Base-by-base conservation (phyloP, 2,888 invertebrate genomes). In the Eupithecia dodoneata region DNA sequence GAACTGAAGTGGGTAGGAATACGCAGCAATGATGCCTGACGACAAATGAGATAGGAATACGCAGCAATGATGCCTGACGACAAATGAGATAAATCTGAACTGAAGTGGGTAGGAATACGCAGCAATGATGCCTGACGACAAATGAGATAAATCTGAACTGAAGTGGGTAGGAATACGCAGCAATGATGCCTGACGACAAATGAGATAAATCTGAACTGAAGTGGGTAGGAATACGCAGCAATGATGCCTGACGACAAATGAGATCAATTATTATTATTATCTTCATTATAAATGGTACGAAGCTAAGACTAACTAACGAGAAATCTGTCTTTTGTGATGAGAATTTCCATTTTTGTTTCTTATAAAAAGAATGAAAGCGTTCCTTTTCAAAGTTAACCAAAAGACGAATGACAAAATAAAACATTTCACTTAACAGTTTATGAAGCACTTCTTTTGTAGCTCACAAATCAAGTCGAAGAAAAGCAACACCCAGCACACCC, bases 381-480 rank as follows among this genome's bases (percentile, higher is more conserved):
- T 45, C 67, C 18, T 66, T 49, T 47, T 15, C 52, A 73, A 66
- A 52, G 65, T 52, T 30, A 47, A 73, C 15, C 65, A 72, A 63
- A 45, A 45, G 18, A 67, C 65, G 71, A 71, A 52, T 42, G 45
- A 67, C 71, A 42, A 74, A 71, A 71, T 74, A 67, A 77, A 75
- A 66, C 65, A 55, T 72, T 69, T 70, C 45, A 45, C 44, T 69
- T 67, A 73, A 73, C 71, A 44, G 44, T 42, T 69, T 45, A 69
- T 52, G 69, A 72, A 74, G 52, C 66, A 42, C 74, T 73, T 66
- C 72, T 71, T 76, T 76, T 70, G 67, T 70, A 18, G 71, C 72
- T 67, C 73, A 76, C 74, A 76, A 78, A 74, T 78, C 76, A 76
- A 78, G 63, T 41, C 55, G 13, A 49, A 74, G 73, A 76, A 73